Evolutionary conservation across 2,888 invertebrate species (phyloP), one percentile per base, ranked within the genome.

Genomic region (Drosophila aldrichi): DNA sequence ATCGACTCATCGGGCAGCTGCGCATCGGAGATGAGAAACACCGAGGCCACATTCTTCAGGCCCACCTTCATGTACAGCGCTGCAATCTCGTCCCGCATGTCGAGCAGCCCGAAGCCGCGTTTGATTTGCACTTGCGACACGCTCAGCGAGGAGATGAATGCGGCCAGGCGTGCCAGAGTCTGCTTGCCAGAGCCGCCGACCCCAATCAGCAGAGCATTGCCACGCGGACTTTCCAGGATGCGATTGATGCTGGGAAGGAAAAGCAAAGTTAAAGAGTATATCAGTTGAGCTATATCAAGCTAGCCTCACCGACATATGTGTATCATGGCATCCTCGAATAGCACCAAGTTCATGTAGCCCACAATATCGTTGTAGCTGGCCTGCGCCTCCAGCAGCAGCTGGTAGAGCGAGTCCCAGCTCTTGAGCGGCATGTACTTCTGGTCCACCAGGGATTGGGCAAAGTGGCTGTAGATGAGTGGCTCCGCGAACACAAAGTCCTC

Each of bases 141-240:
- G 92, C 98, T 98, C 44, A 98, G 94, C 2, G 96, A 96, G 10
- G 98, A 97, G 70, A 99, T 97, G 91, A 96, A 98, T 0, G 98
- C 96, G 0, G 98, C 96, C 22, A 99, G 94, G 38, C 98, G 94
- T 0, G 98, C 96, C 57, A 99, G 93, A 3, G 97, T 97, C 93
- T 98, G 98, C 91, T 98, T 98, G 48, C 98, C 98, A 60, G 97
- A 97, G 41, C 98, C 98, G 25, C 98, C 98, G 0, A 99, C 98
- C 16, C 98, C 98, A n/a, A 98, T 96, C 16, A 98, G 93, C 32
- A 99, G 93, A 0, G 98, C 98, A 91, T 98, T 98, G 16, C 98
- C 98, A 77, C 98, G 94, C 0, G 98, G 98, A 22, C 96, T 95
- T 92, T 98, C 98, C 89, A 98, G 94, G 74, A 99, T 98, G 59